Conservation (phyloP, 2,113 vertebrate genomes). For the Hyaena hyaena region DNA sequence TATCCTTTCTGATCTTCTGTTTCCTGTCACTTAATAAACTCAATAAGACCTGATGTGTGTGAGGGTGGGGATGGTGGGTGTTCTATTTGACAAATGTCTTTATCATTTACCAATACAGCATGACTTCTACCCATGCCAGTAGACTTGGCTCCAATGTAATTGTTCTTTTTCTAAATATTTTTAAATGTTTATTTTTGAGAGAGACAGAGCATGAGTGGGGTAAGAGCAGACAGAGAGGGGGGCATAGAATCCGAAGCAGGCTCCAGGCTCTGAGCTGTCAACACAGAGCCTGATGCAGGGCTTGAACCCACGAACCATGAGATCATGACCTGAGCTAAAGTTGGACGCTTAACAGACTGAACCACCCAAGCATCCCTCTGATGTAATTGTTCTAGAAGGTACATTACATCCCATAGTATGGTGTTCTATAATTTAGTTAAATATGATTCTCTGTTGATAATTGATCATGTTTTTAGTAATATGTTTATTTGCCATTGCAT, state of each 20-base stretch:
- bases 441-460: background rate
- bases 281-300: no score
- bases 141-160: background rate
- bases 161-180: no score
- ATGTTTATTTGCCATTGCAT: background rate
- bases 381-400: background rate
- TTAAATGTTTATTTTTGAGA: no score
- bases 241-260: no score
- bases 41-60: background rate
- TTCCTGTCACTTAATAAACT: background rate
- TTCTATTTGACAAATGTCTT: background rate
- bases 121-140: background rate
- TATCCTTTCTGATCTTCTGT: background rate
- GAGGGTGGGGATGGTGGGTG: no score
- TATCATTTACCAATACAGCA: background rate
- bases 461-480: slow-evolving; percentile 4
- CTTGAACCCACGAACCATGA: no score
- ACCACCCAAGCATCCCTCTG: background rate
- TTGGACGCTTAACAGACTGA: no score
- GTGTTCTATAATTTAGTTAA: background rate
- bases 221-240: no score
- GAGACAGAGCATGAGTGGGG: no score
- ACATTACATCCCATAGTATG: background rate
- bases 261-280: no score
- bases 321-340: no score